Evolutionary conservation across 2,888 invertebrate species (phyloP).

Genomic region (Torymus texanus): DNA sequence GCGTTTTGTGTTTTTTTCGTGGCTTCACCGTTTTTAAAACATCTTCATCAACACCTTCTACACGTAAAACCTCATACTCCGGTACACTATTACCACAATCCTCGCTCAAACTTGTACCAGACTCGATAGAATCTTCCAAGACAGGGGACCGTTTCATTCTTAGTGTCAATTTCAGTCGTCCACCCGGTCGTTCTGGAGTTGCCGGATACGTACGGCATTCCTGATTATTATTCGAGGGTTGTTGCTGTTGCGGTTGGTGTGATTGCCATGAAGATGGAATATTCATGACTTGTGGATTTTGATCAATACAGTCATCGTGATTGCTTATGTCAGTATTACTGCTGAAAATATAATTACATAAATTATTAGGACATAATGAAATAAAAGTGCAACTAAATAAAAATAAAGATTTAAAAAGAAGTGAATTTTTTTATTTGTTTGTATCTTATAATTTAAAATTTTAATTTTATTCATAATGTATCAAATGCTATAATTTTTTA

Average conservation of each 20-base stretch:
- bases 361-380: too few species aligned
- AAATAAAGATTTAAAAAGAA: too few species aligned
- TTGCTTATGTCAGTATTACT: constrained; percentile 15
- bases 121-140: constrained; percentile 89
- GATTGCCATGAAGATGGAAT: constrained; percentile 29
- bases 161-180: constrained; percentile 85
- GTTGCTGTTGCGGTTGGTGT: constrained; percentile 61
- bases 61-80: constrained; percentile 89
- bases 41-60: constrained; percentile 82
- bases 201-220: constrained; percentile 74
- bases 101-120: constrained; percentile 83
- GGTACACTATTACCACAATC: constrained; percentile 81
- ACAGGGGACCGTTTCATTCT: constrained; percentile 92
- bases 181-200: constrained; percentile 78
- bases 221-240: constrained; percentile 57
- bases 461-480: too few species aligned
- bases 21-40: constrained; percentile 66
- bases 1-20: constrained; percentile 78
- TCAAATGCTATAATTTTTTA: too few species aligned
- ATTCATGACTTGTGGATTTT: constrained; percentile 6
- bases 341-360: background rate
- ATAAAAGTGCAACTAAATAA: too few species aligned
- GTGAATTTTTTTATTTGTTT: too few species aligned
- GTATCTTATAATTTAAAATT: too few species aligned
- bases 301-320: background rate